Conservation (phyloP, 2,113 vertebrate species). For the Tyto alba region DNA sequence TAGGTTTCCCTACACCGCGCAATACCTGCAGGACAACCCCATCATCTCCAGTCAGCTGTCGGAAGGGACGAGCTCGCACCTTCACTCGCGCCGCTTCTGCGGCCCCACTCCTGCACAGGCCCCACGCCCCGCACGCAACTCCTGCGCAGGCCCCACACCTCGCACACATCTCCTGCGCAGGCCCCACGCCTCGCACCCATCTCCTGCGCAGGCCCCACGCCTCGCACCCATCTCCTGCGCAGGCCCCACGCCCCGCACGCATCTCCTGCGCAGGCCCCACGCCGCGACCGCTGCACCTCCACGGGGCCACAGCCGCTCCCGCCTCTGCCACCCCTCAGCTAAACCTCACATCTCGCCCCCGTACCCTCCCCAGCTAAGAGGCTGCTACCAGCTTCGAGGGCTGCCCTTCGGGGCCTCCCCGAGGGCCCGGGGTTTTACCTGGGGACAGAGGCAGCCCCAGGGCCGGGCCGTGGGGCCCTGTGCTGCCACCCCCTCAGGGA, state of each 20-base stretch:
- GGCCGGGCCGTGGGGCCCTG: not conserved
- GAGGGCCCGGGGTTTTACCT: not conserved
- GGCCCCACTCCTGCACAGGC: too few relatives aligned
- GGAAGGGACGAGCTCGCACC: not conserved
- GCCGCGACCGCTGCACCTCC: not conserved
- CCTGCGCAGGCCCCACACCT: not conserved
- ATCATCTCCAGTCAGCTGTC: not conserved
- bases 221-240: accelerated
- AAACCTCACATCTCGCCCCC: accelerated
- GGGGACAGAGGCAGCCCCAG: not conserved
- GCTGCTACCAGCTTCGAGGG: not conserved
- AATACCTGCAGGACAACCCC: not conserved
- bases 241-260: accelerated
- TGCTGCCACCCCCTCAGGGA: constrained; percentile 5
- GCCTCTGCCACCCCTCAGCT: not conserved
- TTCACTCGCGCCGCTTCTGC: not conserved
- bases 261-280: not conserved
- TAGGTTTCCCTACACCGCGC: not conserved
- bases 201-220: not conserved
- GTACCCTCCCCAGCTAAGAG: not conserved
- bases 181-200: accelerated
- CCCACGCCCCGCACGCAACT: accelerated
- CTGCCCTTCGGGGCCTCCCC: not conserved
- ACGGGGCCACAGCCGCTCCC: accelerated
- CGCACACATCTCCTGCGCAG: accelerated